phyloP scores from a whole-genome alignment of 2,888 invertebrate species.

The Stenotaenia linearis region DNA sequence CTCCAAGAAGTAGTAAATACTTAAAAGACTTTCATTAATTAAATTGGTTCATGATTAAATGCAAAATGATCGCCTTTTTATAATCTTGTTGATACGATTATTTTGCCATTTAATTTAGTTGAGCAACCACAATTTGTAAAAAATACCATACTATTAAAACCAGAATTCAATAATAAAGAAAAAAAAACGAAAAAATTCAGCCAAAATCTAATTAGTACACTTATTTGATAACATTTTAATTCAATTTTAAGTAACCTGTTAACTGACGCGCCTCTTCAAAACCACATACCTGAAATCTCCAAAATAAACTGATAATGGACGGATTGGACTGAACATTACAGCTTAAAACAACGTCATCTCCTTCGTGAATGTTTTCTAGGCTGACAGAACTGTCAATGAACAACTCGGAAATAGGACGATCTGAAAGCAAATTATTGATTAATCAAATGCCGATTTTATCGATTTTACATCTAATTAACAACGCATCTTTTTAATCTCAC shows the following conservation, averaged over 20 bases:
- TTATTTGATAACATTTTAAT: no score
- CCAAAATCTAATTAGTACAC: no score
- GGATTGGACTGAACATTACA: constrained; percentile 35
- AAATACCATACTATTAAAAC: no score
- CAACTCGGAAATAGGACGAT: not conserved
- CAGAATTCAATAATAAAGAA: not conserved
- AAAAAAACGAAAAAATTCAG: not conserved
- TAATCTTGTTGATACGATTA: not conserved
- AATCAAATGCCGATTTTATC: no score
- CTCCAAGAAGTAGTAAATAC: no score
- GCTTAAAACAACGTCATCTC: constrained; percentile 68
- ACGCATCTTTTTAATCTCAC: not conserved
- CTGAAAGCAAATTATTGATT: not conserved
- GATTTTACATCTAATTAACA: no score
- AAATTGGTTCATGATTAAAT: not conserved
- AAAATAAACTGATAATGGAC: constrained; percentile 28
- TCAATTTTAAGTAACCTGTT: not conserved
- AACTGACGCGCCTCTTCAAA: not conserved
- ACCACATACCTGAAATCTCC: constrained; percentile 35
- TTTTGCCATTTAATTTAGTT: not conserved
- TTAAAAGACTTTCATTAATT: not conserved
- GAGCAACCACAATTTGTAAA: not conserved
- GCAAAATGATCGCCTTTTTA: not conserved
- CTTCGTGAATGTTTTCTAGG: constrained; percentile 43
- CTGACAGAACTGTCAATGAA: constrained; percentile 1